phyloP scores from a whole-genome alignment of 2,888 invertebrate species.

The Hemicrepidius hirtus region DNA sequence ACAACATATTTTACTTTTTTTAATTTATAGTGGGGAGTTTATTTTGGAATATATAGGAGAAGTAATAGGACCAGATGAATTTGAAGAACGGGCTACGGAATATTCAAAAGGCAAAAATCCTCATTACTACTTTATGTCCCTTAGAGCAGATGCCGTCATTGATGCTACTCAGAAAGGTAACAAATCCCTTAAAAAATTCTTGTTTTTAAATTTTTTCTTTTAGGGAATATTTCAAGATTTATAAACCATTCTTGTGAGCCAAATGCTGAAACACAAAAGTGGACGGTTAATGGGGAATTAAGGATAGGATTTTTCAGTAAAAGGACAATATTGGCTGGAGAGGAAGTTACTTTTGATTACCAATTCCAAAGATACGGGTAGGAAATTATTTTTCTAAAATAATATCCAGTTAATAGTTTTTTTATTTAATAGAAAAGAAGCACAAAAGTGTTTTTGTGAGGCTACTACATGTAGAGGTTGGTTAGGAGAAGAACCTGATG shows the following conservation, averaged over 20 bases:
- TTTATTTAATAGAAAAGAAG: constrained; percentile 90
- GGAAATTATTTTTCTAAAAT: constrained; percentile 60
- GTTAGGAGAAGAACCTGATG: constrained; percentile 93
- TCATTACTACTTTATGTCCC: constrained; percentile 98
- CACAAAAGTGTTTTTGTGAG: constrained; percentile 97
- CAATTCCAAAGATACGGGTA: constrained; percentile 97
- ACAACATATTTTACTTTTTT: constrained; percentile 39
- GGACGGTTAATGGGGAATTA: constrained; percentile 94
- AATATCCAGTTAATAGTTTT: too few relatives aligned
- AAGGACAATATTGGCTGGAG: constrained; percentile 86
- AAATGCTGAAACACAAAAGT: constrained; percentile 98
- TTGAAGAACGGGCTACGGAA: constrained; percentile 89
- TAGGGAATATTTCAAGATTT: constrained; percentile 94
- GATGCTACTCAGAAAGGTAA: constrained; percentile 93
- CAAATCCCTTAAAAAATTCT: not conserved
- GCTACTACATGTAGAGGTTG: constrained; percentile 93
- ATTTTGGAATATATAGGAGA: constrained; percentile 99
- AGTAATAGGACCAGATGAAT: constrained; percentile 92
- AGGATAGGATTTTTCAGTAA: constrained; percentile 98
- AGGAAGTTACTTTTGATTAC: constrained; percentile 99
- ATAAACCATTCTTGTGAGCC: constrained; percentile 99
- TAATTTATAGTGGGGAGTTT: constrained; percentile 86
- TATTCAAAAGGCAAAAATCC: constrained; percentile 93
- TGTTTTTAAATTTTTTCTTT: constrained; percentile 42
- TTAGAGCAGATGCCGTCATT: constrained; percentile 94